Base-by-base conservation (phyloP, 2,888 invertebrate species). In the Formica aserva region DNA sequence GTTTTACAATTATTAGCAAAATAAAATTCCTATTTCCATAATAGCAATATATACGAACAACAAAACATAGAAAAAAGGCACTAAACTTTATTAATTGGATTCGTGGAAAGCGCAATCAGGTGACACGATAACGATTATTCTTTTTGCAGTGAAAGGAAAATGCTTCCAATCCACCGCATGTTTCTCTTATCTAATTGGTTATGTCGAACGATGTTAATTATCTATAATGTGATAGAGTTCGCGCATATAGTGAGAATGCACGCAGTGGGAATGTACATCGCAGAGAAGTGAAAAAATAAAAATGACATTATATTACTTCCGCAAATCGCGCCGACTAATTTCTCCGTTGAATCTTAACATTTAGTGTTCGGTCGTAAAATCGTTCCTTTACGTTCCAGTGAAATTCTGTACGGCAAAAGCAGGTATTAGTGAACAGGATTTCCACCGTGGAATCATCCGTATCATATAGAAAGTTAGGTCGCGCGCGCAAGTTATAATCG, bases 381-480 rank as follows among this genome's bases (percentile, higher is more conserved):
- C 76, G 13, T 48, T 15, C 35, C n/a, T 63, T 26, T 45, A 35
- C 69, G 35, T 48, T 15, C 52, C n/a, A 77, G 74, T 77, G 74
- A 77, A 77, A 77, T 55, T 63, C 62, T 32, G 18, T 6, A 15
- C 52, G 5, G 52, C 35, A 76, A 26, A 38, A 69, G n/a, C 41
- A 48, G 48, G 18, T 26, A 35, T 35, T 35, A 29, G 55, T 11
- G 18, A 45, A 0, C 45, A 45, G 45, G 22, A 15, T 77, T 77
- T 77, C 41, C 55, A 72, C 22, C 41, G 29, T 55, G n/a, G 74
- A 52, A 55, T 77, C 77, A 72, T 72, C 77, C 55, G 41, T 77
- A 72, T 77, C 77, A 11, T 57, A 32, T 77, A 77, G 77, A 77
- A 71, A 77, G 77, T 77, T 77, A 1, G 55, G 77, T 77, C 72